Percentiles rank a stretch among this genome's conserved stretches.
These are phyloP conservation scores for Macrotis lagotis DNA, from an alignment of 2,113 vertebrate species.

Conservation along the genomic window DNA sequence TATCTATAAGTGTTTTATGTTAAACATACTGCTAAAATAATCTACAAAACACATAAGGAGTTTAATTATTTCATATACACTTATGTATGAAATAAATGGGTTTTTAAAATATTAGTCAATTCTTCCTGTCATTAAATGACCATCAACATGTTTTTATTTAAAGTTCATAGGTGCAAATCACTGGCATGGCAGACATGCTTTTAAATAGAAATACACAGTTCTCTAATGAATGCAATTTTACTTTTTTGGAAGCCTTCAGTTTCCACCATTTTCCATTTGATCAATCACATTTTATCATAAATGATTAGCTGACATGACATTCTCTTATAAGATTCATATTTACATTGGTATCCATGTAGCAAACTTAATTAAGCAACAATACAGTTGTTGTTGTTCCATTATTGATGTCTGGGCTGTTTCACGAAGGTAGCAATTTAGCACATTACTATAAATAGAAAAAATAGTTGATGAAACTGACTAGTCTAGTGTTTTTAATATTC, in stretches of 20 bases:
- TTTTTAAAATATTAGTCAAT: neutral
- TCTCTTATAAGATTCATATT: slow-evolving; percentile 71
- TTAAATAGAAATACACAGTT: neutral
- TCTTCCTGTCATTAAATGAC: neutral
- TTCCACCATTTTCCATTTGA: slow-evolving; percentile 18
- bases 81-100: neutral
- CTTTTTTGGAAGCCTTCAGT: slow-evolving; percentile 33
- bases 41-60: neutral
- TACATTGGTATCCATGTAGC: slow-evolving; percentile 73
- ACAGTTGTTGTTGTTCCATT: slow-evolving; percentile 65
- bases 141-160: neutral
- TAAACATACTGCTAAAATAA: neutral
- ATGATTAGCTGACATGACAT: slow-evolving; percentile 68
- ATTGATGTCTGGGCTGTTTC: slow-evolving; percentile 77
- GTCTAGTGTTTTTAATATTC: slow-evolving; percentile 82
- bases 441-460: slow-evolving; percentile 82
- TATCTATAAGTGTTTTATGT: neutral
- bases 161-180: neutral
- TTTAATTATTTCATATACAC: neutral
- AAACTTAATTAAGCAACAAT: slow-evolving; percentile 76
- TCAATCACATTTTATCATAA: slow-evolving; percentile 50
- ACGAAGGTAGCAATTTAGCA: slow-evolving; percentile 79
- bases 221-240: neutral
- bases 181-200: neutral
- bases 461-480: slow-evolving; percentile 68